Percentiles rank a stretch among this genome's conserved stretches.
phyloP scores from a whole-genome alignment of 2,113 vertebrate genomes.

The Oxyruncus cristatus region DNA sequence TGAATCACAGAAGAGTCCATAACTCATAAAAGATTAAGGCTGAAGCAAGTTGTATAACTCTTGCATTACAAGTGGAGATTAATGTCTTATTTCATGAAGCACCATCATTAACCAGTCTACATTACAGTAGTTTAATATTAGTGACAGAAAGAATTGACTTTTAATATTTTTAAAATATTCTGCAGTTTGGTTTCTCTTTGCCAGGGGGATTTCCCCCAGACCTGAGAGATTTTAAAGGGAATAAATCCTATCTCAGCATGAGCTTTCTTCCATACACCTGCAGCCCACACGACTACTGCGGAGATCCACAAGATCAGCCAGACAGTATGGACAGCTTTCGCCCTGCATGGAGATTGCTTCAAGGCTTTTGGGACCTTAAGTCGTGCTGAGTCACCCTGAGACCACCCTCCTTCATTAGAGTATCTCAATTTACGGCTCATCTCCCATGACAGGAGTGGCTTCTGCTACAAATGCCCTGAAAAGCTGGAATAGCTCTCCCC shows the following conservation, averaged over 20 bases:
- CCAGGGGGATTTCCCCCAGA: neutral
- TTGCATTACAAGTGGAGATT: conserved; percentile 74
- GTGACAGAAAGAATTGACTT: conserved; percentile 54
- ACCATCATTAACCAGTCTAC: conserved; percentile 64
- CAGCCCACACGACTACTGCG: neutral
- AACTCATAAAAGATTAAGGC: conserved; percentile 75
- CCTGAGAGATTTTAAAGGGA: neutral
- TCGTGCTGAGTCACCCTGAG: neutral
- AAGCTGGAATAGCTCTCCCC: neutral
- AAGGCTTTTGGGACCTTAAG: neutral
- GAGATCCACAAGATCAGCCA: neutral
- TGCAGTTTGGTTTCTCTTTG: conserved; percentile 18
- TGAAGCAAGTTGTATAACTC: conserved; percentile 64
- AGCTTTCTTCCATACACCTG: neutral
- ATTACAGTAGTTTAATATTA: conserved; percentile 63
- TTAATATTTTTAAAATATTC: conserved; percentile 45
- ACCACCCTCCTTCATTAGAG: rapidly evolving
- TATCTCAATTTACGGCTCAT: neutral
- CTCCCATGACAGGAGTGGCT: neutral
- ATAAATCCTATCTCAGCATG: neutral
- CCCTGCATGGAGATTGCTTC: neutral
- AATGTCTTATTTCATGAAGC: conserved; percentile 72
- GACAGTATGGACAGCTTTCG: neutral
- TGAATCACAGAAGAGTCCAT: conserved; percentile 77
- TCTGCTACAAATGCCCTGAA: neutral